Base-by-base conservation (phyloP, 2,888 invertebrate species). In the Euzetes globulus region DNA sequence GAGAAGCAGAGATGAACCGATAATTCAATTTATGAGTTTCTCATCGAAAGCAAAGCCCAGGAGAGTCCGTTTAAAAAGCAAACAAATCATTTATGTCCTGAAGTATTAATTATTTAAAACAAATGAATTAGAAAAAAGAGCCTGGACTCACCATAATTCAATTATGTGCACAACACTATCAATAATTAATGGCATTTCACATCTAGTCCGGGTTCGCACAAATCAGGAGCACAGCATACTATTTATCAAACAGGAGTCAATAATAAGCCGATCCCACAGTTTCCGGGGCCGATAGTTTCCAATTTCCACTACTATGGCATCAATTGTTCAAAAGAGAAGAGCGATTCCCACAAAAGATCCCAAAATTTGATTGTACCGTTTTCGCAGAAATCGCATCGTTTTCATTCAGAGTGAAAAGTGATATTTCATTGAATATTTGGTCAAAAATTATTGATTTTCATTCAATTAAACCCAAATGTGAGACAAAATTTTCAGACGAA, bases 251-350 rank as follows among this genome's bases (percentile, higher is more conserved):
- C 9, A 25, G 22, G 11, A 55, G 27, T 15, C 25, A 55, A 55
- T 55, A 55, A 55, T 55, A 55, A 25, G 19, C 25, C 15, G 25
- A 25, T 19, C 25, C 55, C 55, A 55, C 55, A 55, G 25, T 55
- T 55, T 55, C 55, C 55, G 55, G 52, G 19, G 52, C 55, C 55
- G 25, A 55, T 55, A 55, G 55, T 55, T 55, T 55, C 55, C 55
- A 55, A 55, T 55, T 55, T 55, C 55, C 55, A 55, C 55, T 19
- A 22, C 55, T 22, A 22, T 25, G 55, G 55, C 19, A 55, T 55
- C 55, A 55, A 55, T 55, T 55, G 55, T 55, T 55, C 22, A 22
- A 55, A 55, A 22, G 47, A 47, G 47, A 47, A 17, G 17, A 3
- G 13, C 47, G 22, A 25, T 22, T 55, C 55, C 22, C 55, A 55